These are phyloP conservation scores for Saxidomus purpurata DNA, from an alignment of 1,140 invertebrate genomes.

Conservation along the genomic window DNA sequence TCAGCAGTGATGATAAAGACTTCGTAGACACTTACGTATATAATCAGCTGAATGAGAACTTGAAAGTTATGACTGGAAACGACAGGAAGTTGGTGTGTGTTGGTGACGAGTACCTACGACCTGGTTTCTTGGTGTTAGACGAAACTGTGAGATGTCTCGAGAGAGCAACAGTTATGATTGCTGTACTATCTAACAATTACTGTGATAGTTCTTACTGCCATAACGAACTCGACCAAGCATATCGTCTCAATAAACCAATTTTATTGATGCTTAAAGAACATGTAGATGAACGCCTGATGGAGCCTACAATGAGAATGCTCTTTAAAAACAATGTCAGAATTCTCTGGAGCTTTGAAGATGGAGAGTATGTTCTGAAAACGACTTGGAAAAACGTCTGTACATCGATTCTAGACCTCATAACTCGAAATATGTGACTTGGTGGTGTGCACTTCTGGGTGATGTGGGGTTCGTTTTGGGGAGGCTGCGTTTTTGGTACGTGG, in stretches of 20 bases:
- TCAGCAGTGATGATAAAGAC: constrained; percentile 26
- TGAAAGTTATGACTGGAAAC: background rate
- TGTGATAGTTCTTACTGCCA: background rate
- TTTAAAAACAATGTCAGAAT: constrained; percentile 14
- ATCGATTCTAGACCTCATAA: background rate
- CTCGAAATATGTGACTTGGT: background rate
- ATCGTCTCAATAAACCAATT: constrained; percentile 8
- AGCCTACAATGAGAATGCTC: background rate
- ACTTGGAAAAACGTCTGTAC: background rate
- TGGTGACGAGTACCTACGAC: background rate
- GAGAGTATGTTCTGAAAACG: background rate
- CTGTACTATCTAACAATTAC: background rate
- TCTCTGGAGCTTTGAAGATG: background rate
- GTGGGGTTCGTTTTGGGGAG: too few relatives aligned
- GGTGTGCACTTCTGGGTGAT: too few relatives aligned
- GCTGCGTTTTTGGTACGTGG: too few relatives aligned
- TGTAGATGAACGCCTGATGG: background rate
- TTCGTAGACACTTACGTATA: constrained; percentile 4
- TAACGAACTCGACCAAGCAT: constrained; percentile 16
- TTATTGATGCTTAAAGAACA: background rate
- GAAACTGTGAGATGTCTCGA: constrained; percentile 10
- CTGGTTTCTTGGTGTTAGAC: background rate
- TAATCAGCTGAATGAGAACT: background rate
- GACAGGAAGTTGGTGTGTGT: constrained; percentile 15
- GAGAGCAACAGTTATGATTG: background rate